Base-by-base conservation (phyloP, 2,888 invertebrate species). In the Nycteola revayana region DNA sequence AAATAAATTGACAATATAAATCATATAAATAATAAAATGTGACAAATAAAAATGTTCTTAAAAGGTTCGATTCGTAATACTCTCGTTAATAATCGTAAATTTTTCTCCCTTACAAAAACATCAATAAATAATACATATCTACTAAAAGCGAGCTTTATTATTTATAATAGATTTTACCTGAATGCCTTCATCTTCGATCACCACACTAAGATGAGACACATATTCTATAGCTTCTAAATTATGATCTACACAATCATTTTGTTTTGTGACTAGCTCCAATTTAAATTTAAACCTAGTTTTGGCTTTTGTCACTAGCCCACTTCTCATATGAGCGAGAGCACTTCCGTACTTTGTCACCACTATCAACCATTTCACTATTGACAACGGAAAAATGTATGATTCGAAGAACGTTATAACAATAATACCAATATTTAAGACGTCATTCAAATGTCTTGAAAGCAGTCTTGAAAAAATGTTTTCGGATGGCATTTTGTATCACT, bases 311-410 rank as follows among this genome's bases (percentile, higher is more conserved):
- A 37, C 51, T 1, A 32, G 11, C 1, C 36, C 32, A 8, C 34
- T 31, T 17, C 28, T 30, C 31, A 28, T 25, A 26, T 22, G 45
- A 14, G 54, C 25, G 18, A 45, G 11, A 5, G 36, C 7, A 10
- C 65, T 58, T 14, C 68, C 54, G 47, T 67, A 74, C 42, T 70
- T 75, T 6, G 66, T 62, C 3, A 71, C 28, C 1, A 77, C 44
- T 10, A 77, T 46, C 36, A 80, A 62, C 71, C 75, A 77, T 48
- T 75, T 77, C 14, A 78, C 46, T 11, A 80, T 37, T 3, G 66
- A 57, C 27, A 75, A 61, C 1, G 74, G 74, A 20, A 69, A 68
- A 35, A 75, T 42, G 36, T 75, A 75, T 0, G 71, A 63, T 44
- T 79, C 78, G 1, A 78, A 46, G 25, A 75, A 65, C 7, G 70